phyloP scores from a whole-genome alignment of 1,140 invertebrate genomes.

The Trachymyrmex septentrionalis region DNA sequence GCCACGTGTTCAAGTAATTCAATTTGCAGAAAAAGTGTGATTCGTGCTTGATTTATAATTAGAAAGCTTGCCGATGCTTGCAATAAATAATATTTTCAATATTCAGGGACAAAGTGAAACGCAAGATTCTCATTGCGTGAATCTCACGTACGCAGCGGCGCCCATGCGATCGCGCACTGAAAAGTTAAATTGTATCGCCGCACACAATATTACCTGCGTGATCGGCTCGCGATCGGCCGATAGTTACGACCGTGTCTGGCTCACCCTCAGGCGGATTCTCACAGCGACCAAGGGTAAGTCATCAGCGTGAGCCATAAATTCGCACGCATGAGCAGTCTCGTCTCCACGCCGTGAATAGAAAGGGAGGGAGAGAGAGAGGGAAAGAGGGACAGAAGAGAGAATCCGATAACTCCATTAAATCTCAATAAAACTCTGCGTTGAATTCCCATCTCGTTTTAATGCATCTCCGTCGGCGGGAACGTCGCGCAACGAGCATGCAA shows the following conservation, averaged over 20 bases:
- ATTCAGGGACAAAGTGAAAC: not conserved
- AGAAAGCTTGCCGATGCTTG: not conserved
- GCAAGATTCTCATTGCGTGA: not conserved
- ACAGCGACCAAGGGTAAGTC: constrained; percentile 55
- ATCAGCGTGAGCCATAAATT: constrained; percentile 67
- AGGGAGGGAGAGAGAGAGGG: not conserved
- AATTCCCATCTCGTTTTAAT: constrained; percentile 51
- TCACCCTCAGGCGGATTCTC: constrained; percentile 64
- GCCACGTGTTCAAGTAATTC: not conserved
- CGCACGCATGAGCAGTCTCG: constrained; percentile 63
- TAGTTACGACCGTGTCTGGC: constrained; percentile 51
- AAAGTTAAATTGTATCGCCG: constrained; percentile 54
- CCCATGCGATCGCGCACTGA: constrained; percentile 24
- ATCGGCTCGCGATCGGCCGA: constrained; percentile 48
- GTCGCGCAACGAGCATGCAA: constrained; percentile 28
- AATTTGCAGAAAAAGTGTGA: not conserved
- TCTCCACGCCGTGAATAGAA: constrained; percentile 4
- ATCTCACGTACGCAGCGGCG: constrained; percentile 9
- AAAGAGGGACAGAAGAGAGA: constrained; percentile 39
- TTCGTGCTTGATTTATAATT: not conserved
- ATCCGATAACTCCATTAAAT: constrained; percentile 76
- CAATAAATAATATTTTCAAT: not conserved
- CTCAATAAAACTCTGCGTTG: constrained; percentile 63
- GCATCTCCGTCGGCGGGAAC: constrained; percentile 55
- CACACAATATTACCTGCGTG: constrained; percentile 46